phyloP scores from a whole-genome alignment of 2,888 invertebrate genomes.

The Danaus chrysippus region DNA sequence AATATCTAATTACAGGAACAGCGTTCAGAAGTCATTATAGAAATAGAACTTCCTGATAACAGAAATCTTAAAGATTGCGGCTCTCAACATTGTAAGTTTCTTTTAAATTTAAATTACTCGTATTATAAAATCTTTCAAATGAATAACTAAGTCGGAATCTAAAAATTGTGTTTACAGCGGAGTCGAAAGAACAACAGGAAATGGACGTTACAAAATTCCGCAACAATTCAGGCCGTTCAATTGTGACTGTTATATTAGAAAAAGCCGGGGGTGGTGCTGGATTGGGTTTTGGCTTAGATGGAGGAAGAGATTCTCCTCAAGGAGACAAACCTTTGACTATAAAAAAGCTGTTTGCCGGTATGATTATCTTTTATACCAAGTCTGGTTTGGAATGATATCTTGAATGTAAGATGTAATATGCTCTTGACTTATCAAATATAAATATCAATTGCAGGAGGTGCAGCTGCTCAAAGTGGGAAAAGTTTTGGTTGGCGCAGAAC shows the following conservation, averaged over 20 bases:
- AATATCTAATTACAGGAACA: conserved; percentile 79
- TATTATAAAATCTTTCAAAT: background rate
- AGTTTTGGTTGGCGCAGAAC: conserved; percentile 91
- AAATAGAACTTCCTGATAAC: conserved; percentile 72
- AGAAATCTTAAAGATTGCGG: conserved; percentile 53
- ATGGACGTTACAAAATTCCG: background rate
- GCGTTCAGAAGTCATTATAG: conserved; percentile 87
- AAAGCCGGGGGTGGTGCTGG: conserved; percentile 87
- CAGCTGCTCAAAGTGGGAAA: conserved; percentile 92
- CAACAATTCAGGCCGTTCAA: conserved; percentile 42
- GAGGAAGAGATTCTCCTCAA: conserved; percentile 93
- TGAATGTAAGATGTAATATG: no score
- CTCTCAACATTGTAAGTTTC: conserved; percentile 66
- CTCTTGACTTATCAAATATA: background rate
- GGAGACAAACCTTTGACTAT: conserved; percentile 94
- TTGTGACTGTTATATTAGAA: conserved; percentile 72
- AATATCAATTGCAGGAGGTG: conserved; percentile 83
- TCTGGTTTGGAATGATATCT: conserved; percentile 41
- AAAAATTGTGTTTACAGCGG: conserved; percentile 46
- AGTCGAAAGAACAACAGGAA: conserved; percentile 53
- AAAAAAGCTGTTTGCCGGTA: conserved; percentile 97
- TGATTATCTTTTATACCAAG: conserved; percentile 30
- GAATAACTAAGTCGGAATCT: background rate
- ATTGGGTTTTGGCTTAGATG: conserved; percentile 95
- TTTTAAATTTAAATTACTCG: background rate